Conservation (phyloP, 1,140 invertebrate species). For the Drosophila dunni region DNA sequence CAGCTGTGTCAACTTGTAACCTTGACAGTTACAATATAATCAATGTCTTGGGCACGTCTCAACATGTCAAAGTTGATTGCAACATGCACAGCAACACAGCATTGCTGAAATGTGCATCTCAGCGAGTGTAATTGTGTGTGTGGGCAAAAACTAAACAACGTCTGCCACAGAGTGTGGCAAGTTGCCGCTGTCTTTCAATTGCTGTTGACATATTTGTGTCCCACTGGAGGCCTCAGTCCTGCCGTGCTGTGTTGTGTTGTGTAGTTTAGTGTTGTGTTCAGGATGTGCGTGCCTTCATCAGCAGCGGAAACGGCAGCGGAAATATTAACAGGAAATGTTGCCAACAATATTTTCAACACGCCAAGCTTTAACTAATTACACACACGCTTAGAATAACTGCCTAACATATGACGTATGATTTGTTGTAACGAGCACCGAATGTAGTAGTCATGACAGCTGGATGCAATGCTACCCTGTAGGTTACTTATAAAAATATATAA, state of each 20-base stretch:
- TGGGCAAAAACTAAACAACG: constrained; percentile 23
- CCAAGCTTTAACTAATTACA: constrained; percentile 63
- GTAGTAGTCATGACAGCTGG: not conserved
- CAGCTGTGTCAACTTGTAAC: constrained; percentile 8
- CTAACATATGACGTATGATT: not conserved
- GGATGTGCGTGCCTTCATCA: constrained; percentile 65
- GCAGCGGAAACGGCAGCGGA: constrained; percentile 70
- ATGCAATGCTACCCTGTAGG: not conserved
- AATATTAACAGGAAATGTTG: constrained; percentile 79
- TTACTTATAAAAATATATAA: not conserved
- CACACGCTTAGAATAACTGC: constrained; percentile 42
- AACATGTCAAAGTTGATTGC: constrained; percentile 74
- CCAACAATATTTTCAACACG: constrained; percentile 73
- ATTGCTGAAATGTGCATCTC: constrained; percentile 54
- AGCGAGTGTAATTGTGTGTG: constrained; percentile 21
- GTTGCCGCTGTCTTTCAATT: constrained; percentile 21
- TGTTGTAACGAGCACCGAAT: not conserved
- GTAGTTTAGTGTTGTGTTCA: not conserved
- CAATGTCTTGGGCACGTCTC: constrained; percentile 63
- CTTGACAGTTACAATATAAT: constrained; percentile 69
- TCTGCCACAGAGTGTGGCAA: constrained; percentile 33
- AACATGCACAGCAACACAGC: constrained; percentile 27
- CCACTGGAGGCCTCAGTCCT: not conserved
- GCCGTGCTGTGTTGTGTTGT: not conserved
- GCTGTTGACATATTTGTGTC: constrained; percentile 36